phyloP scores from a whole-genome alignment of 2,113 vertebrate genomes.

The Mobula hypostoma region DNA sequence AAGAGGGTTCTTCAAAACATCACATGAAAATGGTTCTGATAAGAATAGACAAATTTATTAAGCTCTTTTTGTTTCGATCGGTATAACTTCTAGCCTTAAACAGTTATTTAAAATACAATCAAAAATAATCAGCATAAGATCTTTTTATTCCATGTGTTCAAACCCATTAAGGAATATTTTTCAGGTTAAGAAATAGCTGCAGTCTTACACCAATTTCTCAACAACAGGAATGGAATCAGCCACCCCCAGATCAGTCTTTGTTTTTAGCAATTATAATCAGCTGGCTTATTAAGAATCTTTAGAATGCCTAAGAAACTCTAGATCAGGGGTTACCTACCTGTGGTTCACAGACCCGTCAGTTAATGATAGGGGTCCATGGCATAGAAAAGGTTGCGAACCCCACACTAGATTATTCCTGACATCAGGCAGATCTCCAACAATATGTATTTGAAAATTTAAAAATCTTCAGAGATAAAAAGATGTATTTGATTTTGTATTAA shows the following conservation, averaged over 20 bases:
- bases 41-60: neutral
- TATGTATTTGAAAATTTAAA: neutral
- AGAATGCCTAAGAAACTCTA: no score
- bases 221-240: neutral
- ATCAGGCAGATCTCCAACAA: neutral
- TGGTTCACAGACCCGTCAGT: no score
- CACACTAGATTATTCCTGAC: no score
- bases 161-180: constrained; percentile 36
- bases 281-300: no score
- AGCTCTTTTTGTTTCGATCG: neutral
- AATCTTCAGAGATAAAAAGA: neutral
- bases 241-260: neutral
- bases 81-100: neutral
- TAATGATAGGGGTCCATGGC: no score
- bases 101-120: constrained; percentile 42
- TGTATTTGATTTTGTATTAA: neutral
- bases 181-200: neutral
- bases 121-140: constrained; percentile 41
- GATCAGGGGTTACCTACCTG: no score
- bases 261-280: neutral
- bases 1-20: neutral
- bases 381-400: no score
- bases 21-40: neutral
- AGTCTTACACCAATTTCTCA: neutral
- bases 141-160: neutral